Conservation (phyloP, 2,797 vertebrate species). For the Enteromius unitaeniatus region DNA sequence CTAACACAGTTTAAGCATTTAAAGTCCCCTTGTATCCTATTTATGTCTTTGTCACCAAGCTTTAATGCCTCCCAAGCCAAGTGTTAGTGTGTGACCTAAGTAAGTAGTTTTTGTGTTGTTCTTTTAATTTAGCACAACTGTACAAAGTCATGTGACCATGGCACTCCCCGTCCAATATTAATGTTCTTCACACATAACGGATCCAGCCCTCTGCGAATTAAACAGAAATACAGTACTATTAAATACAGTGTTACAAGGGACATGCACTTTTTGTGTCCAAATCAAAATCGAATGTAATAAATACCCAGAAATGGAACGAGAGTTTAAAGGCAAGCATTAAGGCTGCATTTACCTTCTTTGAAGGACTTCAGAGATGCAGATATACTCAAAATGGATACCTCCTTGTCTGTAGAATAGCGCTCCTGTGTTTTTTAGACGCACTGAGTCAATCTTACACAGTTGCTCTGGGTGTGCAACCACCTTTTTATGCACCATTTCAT, state of each 20-base stretch:
- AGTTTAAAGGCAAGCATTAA: background rate
- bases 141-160: slow-evolving; percentile 79
- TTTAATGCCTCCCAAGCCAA: background rate
- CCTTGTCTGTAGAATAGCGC: slow-evolving; percentile 73
- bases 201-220: slow-evolving; percentile 63
- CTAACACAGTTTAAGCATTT: slow-evolving; percentile 12
- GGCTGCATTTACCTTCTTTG: slow-evolving; percentile 60
- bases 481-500: slow-evolving; percentile 62
- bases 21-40: slow-evolving; percentile 2
- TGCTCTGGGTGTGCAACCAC: slow-evolving; percentile 68
- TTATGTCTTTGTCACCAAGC: background rate
- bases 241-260: background rate
- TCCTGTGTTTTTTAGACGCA: slow-evolving; percentile 77
- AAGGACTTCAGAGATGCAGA: slow-evolving; percentile 76
- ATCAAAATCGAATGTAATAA: background rate
- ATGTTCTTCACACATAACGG: slow-evolving; percentile 77
- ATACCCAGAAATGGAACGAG: background rate
- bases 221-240: slow-evolving; percentile 5
- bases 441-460: slow-evolving; percentile 74
- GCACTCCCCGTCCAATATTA: slow-evolving; percentile 65
- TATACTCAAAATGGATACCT: slow-evolving; percentile 73
- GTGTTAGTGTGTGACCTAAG: background rate
- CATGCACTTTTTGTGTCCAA: background rate
- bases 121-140: slow-evolving; percentile 69
- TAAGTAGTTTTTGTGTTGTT: slow-evolving; percentile 14